phyloP scores from a whole-genome alignment of 2,113 vertebrate genomes.

The Etheostoma cragini region DNA sequence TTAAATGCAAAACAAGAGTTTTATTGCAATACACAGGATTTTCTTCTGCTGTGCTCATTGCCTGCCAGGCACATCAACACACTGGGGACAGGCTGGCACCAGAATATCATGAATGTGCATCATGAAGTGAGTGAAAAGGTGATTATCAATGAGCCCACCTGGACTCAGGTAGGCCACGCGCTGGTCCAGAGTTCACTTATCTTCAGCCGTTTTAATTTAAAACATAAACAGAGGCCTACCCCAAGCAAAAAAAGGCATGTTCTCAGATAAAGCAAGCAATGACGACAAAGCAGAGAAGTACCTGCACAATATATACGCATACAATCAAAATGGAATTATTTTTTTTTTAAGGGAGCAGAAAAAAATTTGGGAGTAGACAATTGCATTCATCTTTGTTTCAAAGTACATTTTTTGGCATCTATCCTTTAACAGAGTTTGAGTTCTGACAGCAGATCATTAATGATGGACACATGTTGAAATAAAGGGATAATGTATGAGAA shows the following conservation, averaged over 20 bases:
- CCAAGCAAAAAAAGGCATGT: constrained; percentile 63
- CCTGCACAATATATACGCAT: constrained; percentile 68
- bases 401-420: constrained; percentile 41
- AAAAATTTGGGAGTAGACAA: constrained; percentile 40
- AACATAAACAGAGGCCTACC: constrained; percentile 82
- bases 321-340: constrained; percentile 69
- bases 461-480: background rate
- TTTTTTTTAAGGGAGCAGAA: constrained; percentile 48
- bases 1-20: constrained; percentile 84
- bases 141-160: constrained; percentile 60
- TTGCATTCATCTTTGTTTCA: constrained; percentile 36
- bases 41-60: constrained; percentile 71
- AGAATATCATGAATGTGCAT: constrained; percentile 65
- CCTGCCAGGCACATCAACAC: constrained; percentile 73
- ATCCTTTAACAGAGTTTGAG: constrained; percentile 15
- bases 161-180: constrained; percentile 49
- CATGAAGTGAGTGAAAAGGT: constrained; percentile 55
- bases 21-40: constrained; percentile 86
- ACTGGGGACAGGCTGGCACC: constrained; percentile 68
- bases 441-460: constrained; percentile 10
- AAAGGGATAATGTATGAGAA: background rate
- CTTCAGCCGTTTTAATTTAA: constrained; percentile 84
- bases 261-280: constrained; percentile 69
- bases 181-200: constrained; percentile 76
- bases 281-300: constrained; percentile 66